Conservation (phyloP, 1,140 invertebrate species). For the Megalopta genalis region DNA sequence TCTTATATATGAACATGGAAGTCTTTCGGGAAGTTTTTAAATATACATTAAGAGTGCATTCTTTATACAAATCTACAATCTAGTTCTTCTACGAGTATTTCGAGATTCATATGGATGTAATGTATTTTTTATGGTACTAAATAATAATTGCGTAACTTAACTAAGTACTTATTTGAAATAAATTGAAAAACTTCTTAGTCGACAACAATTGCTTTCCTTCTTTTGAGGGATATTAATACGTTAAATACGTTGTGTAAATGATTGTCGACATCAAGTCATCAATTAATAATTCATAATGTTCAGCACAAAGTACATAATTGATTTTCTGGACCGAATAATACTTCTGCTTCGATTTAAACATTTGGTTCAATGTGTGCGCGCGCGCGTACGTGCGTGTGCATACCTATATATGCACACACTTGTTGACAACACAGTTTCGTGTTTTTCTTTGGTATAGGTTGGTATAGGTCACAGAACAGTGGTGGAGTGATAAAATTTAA, state of each 20-base stretch:
- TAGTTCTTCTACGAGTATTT: background rate
- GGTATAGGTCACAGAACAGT: too few species aligned
- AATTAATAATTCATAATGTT: background rate
- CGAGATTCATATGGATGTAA: background rate
- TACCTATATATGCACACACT: too few species aligned
- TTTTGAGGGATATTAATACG: background rate
- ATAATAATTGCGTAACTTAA: background rate
- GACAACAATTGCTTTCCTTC: background rate
- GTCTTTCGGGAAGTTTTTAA: constrained; percentile 21
- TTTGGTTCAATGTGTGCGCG: too few species aligned
- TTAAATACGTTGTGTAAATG: too few species aligned
- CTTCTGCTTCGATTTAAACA: background rate
- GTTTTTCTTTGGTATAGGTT: too few species aligned
- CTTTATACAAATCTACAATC: background rate
- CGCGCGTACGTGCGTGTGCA: too few species aligned
- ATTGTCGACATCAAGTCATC: background rate
- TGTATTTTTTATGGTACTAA: background rate
- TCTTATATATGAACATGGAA: constrained; percentile 9
- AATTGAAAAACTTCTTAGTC: constrained; percentile 22
- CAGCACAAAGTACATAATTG: background rate
- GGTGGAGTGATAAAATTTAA: too few species aligned
- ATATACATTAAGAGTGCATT: constrained; percentile 15
- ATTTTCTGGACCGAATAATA: background rate
- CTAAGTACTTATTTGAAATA: constrained; percentile 15
- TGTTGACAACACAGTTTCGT: too few species aligned